Conservation (phyloP, 1,140 invertebrate species). For the Anoplophora glabripennis region DNA sequence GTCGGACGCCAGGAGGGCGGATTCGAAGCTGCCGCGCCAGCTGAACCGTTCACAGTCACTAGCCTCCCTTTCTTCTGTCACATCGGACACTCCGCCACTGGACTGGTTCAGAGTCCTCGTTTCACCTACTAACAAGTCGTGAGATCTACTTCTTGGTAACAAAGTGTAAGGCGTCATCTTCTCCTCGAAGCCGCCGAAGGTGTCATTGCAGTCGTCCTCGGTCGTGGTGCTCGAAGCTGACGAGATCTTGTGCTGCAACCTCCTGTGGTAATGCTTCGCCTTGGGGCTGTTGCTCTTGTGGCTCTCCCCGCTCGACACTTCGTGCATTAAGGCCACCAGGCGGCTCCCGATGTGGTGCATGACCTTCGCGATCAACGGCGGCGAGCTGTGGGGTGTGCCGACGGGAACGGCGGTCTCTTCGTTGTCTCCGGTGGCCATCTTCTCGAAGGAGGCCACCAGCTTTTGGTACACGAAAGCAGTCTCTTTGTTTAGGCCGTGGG, state of each 20-base stretch:
- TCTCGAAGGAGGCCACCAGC: slow-evolving; percentile 74
- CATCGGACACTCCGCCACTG: slow-evolving; percentile 52
- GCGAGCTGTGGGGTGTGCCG: slow-evolving; percentile 65
- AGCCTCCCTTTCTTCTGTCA: slow-evolving; percentile 69
- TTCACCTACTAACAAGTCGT: slow-evolving; percentile 68
- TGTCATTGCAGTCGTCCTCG: slow-evolving; percentile 71
- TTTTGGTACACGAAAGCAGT: slow-evolving; percentile 82
- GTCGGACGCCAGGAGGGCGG: slow-evolving; percentile 77
- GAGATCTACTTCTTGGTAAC: slow-evolving; percentile 70
- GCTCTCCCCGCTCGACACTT: slow-evolving; percentile 73
- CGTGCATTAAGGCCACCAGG: slow-evolving; percentile 88
- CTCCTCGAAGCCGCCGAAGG: slow-evolving; percentile 42
- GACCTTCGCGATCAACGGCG: slow-evolving; percentile 84
- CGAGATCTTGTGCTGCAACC: slow-evolving; percentile 57
- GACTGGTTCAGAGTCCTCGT: slow-evolving; percentile 50
- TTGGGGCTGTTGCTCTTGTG: slow-evolving; percentile 52
- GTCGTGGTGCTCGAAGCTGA: slow-evolving; percentile 69
- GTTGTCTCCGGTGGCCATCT: slow-evolving; percentile 60
- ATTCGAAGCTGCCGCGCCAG: slow-evolving; percentile 87
- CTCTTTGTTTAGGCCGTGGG: slow-evolving; percentile 61
- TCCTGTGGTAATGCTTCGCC: slow-evolving; percentile 54
- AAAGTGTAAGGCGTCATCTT: slow-evolving; percentile 41
- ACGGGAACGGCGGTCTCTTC: slow-evolving; percentile 48
- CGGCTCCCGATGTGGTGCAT: slow-evolving; percentile 89
- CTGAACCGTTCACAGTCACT: slow-evolving; percentile 86